Evolutionary conservation across 2,888 invertebrate species (phyloP), one percentile per base, ranked within the genome.

Genomic region (Rhamnusium bicolor): DNA sequence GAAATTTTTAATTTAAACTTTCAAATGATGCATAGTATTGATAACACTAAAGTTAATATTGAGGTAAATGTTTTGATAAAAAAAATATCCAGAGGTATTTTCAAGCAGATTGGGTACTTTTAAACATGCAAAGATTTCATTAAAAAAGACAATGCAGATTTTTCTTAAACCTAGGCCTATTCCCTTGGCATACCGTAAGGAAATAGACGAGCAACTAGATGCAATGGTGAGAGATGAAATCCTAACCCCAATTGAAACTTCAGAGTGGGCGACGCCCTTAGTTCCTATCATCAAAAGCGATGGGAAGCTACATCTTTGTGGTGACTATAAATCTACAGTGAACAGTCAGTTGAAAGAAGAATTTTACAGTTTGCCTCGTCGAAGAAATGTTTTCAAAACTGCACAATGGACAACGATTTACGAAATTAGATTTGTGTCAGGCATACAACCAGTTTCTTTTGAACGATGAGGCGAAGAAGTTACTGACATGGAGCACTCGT

Each of bases 381-480:
- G 29, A 32, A 8, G 29, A 32, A 8, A 32, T 32, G 29, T 32
- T 32, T 8, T 4, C 29, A 8, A 32, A 32, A 32, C 8, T 32
- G 5, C 29, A 32, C 8, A 18, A 27, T 2, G 56, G 56, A 6
- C 4, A 56, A 10, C 27, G 6, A 19, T 56, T 56, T 10, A 19
- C 56, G 1, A 56, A 56, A 21, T n/a, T 56, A 8, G 56, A 56
- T 56, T n/a, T 67, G n/a, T 18, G 14, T 32, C 40, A 40, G 14
- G 67, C 58, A 12, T 67, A 58, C 40, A 32, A 27, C 1, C 67
- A 67, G 58, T 40, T 54, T 14, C 16, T 8, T 10, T 4, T 67
- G 32, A 18, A 54, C 10, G 67, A 32, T 10, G 2, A 19, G 24
- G 21, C 32, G 0, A 56, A 54, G 14, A 32, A 24, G 40, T 8